phyloP scores from a whole-genome alignment of 1,140 invertebrate species.

The Akabosia matsudoensis region DNA sequence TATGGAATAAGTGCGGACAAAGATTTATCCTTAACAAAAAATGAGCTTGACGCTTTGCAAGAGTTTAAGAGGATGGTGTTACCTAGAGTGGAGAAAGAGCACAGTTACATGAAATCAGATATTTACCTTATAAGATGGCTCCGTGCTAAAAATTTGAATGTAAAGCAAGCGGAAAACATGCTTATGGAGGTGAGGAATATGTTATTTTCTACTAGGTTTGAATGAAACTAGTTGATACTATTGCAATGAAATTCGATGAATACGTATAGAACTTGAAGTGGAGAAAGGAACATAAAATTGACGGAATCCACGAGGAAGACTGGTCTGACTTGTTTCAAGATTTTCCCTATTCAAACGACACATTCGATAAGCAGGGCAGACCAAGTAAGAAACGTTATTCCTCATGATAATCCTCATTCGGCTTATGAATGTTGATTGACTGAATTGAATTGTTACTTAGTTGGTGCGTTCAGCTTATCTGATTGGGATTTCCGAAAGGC shows the following conservation, averaged over 20 bases:
- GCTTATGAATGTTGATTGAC: neutral
- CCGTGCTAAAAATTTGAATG: constrained; percentile 1
- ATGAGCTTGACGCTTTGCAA: neutral
- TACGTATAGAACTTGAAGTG: constrained; percentile 2
- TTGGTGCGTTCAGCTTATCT: neutral
- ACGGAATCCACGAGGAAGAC: constrained; percentile 3
- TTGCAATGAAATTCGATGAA: too few species aligned
- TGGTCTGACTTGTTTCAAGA: constrained; percentile 1
- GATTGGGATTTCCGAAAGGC: constrained; percentile 16
- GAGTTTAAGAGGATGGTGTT: neutral
- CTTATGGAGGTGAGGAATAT: constrained; percentile 6
- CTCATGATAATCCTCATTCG: too few species aligned
- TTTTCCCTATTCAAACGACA: neutral
- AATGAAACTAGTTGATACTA: too few species aligned
- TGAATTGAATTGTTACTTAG: neutral
- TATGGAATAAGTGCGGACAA: neutral
- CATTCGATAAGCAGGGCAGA: neutral
- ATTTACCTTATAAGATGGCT: constrained; percentile 7
- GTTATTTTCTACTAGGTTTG: neutral
- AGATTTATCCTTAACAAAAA: neutral
- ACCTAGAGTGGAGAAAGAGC: neutral
- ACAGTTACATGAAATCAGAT: constrained; percentile 2
- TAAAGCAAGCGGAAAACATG: neutral
- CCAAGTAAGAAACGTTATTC: neutral
- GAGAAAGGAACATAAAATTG: neutral